A percentile compares a stretch with the other conserved stretches of the same genome.
phyloP scores from a whole-genome alignment of 1,140 invertebrate genomes.

The Pseudomyrmex sp. region DNA sequence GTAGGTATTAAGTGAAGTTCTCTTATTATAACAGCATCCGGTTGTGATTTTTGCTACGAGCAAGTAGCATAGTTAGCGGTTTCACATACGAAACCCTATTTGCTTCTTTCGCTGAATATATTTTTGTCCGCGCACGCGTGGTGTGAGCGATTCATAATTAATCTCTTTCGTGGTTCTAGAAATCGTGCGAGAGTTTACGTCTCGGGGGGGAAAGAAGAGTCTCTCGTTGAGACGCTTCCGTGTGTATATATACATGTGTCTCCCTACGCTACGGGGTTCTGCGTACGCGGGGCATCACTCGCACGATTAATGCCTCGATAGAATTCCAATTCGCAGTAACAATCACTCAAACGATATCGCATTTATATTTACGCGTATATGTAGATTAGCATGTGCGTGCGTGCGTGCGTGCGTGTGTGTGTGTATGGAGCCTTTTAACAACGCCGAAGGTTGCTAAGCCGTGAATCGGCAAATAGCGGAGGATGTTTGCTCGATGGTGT shows the following conservation, averaged over 20 bases:
- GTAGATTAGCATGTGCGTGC: neutral
- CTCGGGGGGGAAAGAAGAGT: neutral
- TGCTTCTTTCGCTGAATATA: neutral
- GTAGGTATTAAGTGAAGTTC: neutral
- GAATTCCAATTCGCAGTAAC: slow-evolving; percentile 36
- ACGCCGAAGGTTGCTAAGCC: slow-evolving; percentile 58
- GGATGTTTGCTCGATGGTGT: slow-evolving; percentile 42
- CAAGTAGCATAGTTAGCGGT: neutral
- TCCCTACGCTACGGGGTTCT: neutral
- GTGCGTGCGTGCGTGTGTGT: neutral
- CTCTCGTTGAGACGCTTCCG: neutral
- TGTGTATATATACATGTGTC: no score
- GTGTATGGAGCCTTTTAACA: slow-evolving; percentile 52
- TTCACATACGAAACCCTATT: neutral
- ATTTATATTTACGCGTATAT: slow-evolving; percentile 21
- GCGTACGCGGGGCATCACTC: slow-evolving; percentile 33
- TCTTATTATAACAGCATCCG: slow-evolving; percentile 10
- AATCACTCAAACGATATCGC: slow-evolving; percentile 20
- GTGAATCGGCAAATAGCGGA: slow-evolving; percentile 66
- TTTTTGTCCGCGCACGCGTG: neutral
- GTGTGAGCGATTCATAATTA: no score
- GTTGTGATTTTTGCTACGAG: neutral
- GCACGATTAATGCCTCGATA: slow-evolving; percentile 58
- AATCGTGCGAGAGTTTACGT: slow-evolving; percentile 9
- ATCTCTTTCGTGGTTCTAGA: no score